Evolutionary conservation across 2,888 invertebrate genomes (phyloP).

Genomic region (Nomada flava): DNA sequence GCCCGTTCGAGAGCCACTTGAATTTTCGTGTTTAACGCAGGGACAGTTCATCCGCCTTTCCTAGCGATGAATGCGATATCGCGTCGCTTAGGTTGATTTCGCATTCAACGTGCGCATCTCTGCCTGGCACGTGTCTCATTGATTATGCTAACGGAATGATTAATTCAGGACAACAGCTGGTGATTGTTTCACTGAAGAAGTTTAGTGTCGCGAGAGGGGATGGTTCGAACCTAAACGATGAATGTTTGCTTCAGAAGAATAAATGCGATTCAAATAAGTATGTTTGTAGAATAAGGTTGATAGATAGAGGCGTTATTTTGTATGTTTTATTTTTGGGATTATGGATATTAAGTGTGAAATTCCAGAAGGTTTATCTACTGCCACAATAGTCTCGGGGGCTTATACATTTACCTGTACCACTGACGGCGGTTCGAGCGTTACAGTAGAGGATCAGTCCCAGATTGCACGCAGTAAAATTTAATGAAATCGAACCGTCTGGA

Average conservation of each 20-base stretch:
- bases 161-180: constrained; percentile 51
- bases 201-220: background rate
- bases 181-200: background rate
- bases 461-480: background rate
- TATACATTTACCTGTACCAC: background rate
- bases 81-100: constrained; percentile 21
- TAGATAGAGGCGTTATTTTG: too few species aligned
- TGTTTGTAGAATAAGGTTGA: background rate
- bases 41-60: constrained; percentile 48
- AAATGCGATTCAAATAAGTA: too few species aligned
- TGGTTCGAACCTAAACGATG: background rate
- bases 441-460: background rate
- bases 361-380: background rate
- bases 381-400: too few species aligned
- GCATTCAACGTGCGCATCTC: constrained; percentile 41
- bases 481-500: background rate
- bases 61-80: constrained; percentile 41
- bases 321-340: background rate
- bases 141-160: constrained; percentile 52
- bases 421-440: background rate
- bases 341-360: background rate
- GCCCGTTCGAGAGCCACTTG: background rate
- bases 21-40: constrained; percentile 8
- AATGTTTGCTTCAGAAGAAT: background rate
- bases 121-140: constrained; percentile 40